Evolutionary conservation across 2,888 invertebrate species (phyloP).

Genomic region (Neoascia interrupta): DNA sequence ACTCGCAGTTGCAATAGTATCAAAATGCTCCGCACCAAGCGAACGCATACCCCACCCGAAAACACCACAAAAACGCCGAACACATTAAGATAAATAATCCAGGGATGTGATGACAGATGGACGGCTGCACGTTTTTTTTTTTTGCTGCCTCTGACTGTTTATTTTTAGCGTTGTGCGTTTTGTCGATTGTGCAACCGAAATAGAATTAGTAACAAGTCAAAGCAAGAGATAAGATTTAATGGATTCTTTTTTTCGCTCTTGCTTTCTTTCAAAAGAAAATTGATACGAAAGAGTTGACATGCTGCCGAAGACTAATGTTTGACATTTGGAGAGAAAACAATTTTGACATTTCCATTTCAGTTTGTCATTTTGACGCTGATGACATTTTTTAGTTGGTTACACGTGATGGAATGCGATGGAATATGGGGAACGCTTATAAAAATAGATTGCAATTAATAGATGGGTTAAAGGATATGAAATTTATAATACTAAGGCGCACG

Average conservation of each 20-base stretch:
- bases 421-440: no score
- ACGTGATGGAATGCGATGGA: no score
- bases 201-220: no score
- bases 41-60: slow-evolving; percentile 14
- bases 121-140: slow-evolving; percentile 50
- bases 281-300: slow-evolving; percentile 7
- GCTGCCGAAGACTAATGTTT: no score
- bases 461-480: no score
- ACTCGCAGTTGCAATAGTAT: slow-evolving; percentile 24
- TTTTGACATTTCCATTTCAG: slow-evolving; percentile 53
- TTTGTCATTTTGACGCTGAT: slow-evolving; percentile 45
- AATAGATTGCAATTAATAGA: no score
- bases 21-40: not conserved
- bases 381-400: slow-evolving; percentile 21
- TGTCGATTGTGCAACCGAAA: slow-evolving; percentile 52
- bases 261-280: no score
- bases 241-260: slow-evolving; percentile 2
- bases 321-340: slow-evolving; percentile 31
- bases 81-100: slow-evolving; percentile 61
- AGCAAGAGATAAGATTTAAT: slow-evolving; percentile 44
- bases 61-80: slow-evolving; percentile 38
- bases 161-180: slow-evolving; percentile 50
- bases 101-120: slow-evolving; percentile 52
- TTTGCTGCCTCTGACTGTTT: no score
- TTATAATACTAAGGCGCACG: no score